Percentiles rank a stretch among this genome's conserved stretches.
Evolutionary conservation across 2,888 invertebrate genomes (phyloP).

Genomic region (Bibio marci): DNA sequence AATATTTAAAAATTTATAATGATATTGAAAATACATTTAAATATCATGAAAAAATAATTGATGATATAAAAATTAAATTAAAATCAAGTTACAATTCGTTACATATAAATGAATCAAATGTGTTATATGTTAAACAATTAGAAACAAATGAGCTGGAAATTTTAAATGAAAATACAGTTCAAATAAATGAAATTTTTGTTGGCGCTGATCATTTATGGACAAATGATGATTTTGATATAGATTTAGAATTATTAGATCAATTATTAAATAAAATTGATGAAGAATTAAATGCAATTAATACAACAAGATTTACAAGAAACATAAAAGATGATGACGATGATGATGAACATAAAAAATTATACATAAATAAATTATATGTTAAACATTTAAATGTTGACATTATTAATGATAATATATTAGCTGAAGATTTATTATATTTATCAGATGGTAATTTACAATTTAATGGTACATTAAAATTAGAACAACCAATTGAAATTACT

Average conservation of each 20-base stretch:
- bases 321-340: conserved; percentile 13
- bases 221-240: conserved; percentile 14
- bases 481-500: conserved; percentile 13
- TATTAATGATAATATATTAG: conserved; percentile 17
- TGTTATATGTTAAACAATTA: conserved; percentile 12
- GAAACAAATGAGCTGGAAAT: conserved; percentile 14
- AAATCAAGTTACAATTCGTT: background rate
- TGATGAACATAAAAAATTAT: conserved; percentile 17
- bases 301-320: background rate
- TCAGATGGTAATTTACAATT: conserved; percentile 17
- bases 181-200: conserved; percentile 16
- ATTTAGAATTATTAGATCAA: conserved; percentile 7
- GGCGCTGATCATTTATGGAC: conserved; percentile 21
- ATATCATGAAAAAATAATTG: background rate
- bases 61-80: background rate
- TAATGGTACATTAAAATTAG: conserved; percentile 17
- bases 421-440: conserved; percentile 16
- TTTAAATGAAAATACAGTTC: conserved; percentile 13
- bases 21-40: conserved; percentile 5
- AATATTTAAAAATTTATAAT: background rate
- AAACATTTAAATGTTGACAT: conserved; percentile 18
- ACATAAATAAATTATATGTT: conserved; percentile 18
- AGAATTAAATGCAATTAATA: background rate
- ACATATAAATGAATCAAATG: no score
- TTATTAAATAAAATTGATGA: background rate